These are phyloP conservation scores for Willowsia nigromaculata DNA, from an alignment of 2,888 invertebrate genomes.

Conservation along the genomic window DNA sequence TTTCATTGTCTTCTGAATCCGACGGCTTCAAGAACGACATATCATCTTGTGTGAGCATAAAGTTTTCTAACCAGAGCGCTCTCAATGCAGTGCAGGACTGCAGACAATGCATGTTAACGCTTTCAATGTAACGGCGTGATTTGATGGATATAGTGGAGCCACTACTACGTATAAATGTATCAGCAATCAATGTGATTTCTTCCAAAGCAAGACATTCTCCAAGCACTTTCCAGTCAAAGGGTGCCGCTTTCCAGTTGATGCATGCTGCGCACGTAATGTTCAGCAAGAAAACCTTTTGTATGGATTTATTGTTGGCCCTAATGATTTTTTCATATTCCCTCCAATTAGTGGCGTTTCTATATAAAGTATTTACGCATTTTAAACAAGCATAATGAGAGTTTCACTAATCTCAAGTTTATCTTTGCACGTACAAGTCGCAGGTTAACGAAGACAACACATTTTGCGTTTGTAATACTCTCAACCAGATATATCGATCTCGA, in stretches of 20 bases:
- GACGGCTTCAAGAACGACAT: neutral
- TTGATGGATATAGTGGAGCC: neutral
- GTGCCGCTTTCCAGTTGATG: neutral
- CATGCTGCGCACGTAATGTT: conserved; percentile 33
- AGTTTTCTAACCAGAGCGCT: conserved; percentile 59
- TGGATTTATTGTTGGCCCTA: conserved; percentile 22
- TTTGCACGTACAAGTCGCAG: conserved; percentile 46
- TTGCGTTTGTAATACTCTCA: conserved; percentile 56
- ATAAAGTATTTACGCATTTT: too few species aligned
- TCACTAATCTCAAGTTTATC: too few species aligned
- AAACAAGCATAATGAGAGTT: too few species aligned
- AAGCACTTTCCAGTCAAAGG: conserved; percentile 68
- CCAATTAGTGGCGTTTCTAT: conserved; percentile 64
- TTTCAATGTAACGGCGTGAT: conserved; percentile 28
- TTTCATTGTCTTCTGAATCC: neutral
- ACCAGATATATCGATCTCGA: conserved; percentile 59
- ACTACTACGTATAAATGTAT: conserved; percentile 50
- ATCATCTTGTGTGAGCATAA: conserved; percentile 24
- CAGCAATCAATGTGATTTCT: conserved; percentile 63
- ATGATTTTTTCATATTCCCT: conserved; percentile 64
- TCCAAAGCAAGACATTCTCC: conserved; percentile 35
- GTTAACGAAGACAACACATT: conserved; percentile 52
- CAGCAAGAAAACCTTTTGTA: conserved; percentile 52
- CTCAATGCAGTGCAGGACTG: conserved; percentile 7
- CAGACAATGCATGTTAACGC: neutral